Conservation (phyloP, 2,888 invertebrate species). For the Tigriopus californicus region DNA sequence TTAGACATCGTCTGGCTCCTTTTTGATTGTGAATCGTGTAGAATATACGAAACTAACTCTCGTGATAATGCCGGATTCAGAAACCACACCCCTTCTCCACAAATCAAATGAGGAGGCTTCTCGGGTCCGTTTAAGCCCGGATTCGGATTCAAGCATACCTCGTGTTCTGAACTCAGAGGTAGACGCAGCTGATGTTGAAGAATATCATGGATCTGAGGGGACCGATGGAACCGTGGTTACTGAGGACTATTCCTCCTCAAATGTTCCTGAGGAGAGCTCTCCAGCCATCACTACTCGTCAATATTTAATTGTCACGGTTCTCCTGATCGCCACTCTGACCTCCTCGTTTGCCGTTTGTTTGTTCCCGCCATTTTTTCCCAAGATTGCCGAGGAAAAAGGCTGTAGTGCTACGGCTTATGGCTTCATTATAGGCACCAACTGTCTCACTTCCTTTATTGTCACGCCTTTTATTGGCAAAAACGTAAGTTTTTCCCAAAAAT, state of each 20-base stretch:
- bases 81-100: too few species aligned
- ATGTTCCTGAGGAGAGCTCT: not conserved
- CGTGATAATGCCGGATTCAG: too few species aligned
- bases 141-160: too few species aligned
- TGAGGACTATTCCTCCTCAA: not conserved
- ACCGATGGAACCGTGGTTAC: not conserved
- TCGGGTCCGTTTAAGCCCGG: too few species aligned
- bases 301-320: conserved; percentile 19
- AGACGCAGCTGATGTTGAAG: conserved; percentile 11
- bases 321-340: conserved; percentile 20
- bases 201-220: not conserved
- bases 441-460: conserved; percentile 23
- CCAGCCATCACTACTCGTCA: conserved; percentile 17
- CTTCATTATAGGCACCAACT: conserved; percentile 23
- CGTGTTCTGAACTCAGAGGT: not conserved
- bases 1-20: too few species aligned
- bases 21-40: too few species aligned
- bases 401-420: conserved; percentile 22
- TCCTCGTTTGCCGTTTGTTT: conserved; percentile 22
- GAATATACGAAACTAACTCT: too few species aligned
- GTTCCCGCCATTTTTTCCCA: conserved; percentile 22
- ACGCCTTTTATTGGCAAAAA: conserved; percentile 22
- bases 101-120: too few species aligned
- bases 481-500: not conserved
- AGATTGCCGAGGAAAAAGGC: conserved; percentile 22